These are phyloP conservation scores for Onychomys torridus DNA, from an alignment of 2,797 vertebrate genomes.

Conservation along the genomic window DNA sequence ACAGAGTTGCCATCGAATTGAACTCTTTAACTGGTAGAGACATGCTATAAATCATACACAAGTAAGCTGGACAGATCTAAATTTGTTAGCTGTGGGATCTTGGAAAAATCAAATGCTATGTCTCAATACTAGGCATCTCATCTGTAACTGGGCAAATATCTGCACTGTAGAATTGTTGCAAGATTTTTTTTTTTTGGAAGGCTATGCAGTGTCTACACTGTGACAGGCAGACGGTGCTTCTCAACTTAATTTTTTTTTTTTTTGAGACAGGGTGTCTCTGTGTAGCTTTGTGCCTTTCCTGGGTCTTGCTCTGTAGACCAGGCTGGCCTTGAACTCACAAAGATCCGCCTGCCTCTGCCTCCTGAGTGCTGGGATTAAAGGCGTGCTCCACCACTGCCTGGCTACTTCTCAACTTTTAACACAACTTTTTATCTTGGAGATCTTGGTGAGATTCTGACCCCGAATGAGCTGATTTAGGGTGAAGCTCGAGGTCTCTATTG, in stretches of 20 bases:
- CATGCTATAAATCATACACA: background rate
- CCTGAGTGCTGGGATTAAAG: too few relatives aligned
- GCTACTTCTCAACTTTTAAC: constrained; percentile 54
- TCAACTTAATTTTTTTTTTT: too few relatives aligned
- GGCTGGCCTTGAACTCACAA: too few relatives aligned
- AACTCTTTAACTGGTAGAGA: constrained; percentile 1
- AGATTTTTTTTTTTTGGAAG: background rate
- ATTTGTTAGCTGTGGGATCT: constrained; percentile 45
- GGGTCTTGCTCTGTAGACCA: too few relatives aligned
- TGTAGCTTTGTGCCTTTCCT: too few relatives aligned
- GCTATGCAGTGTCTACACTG: background rate
- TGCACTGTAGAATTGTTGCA: background rate
- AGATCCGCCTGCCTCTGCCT: too few relatives aligned
- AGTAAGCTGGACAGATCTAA: constrained; percentile 15
- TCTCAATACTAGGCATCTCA: constrained; percentile 18
- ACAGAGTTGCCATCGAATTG: constrained; percentile 1
- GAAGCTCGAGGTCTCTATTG: background rate
- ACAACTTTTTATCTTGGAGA: background rate
- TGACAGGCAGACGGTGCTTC: background rate
- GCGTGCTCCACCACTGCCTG: too few relatives aligned
- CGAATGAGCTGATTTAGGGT: background rate
- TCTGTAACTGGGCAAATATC: constrained; percentile 10
- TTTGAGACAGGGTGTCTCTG: too few relatives aligned
- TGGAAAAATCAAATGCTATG: constrained; percentile 8
- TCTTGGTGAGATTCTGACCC: constrained; percentile 31